Evolutionary conservation across 2,888 invertebrate species (phyloP), one percentile per base, ranked within the genome.

Genomic region (Pediacus dermestoides): DNA sequence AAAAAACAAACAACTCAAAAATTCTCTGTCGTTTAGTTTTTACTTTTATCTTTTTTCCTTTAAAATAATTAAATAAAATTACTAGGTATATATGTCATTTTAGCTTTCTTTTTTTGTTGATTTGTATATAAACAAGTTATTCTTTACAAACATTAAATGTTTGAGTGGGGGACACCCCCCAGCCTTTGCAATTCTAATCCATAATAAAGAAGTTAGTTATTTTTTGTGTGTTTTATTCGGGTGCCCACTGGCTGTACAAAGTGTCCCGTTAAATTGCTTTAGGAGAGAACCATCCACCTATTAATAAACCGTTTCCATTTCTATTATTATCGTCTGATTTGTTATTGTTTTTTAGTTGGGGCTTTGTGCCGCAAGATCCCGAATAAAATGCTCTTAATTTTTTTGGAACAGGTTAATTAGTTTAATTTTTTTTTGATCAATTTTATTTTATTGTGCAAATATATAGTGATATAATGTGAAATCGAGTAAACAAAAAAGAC

Each of bases 31-130:
- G n/a, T n/a, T 58, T 55, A 58, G 57, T 57, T 55, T 58, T 51
- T 55, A 53, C 60, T 55, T 57, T 55, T 55, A 56, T 57, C 57
- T 58, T 57, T 58, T 60, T 56, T 50, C 53, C 49, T 53, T 56
- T 57, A 55, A 54, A 57, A 57, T 48, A 54, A 46, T 42, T 46
- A 42, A 50, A 53, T 53, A 52, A 51, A 50, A 48, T 44, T 49
- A 52, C n/a, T 48, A 52, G 46, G 49, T 53, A 53, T 48, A 45
- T 39, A 50, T 55, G 55, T 54, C 55, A 50, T 56, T 55, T 53
- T 52, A 55, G 53, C 56, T 55, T 54, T n/a, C n/a, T n/a, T n/a
- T n/a, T 44, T 47, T 50, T 52, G 50, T 52, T 53, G 53, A 44
- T 55, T n/a, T 54, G 57, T 55, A 52, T 52, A 53, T 53, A 54